Base-by-base conservation (phyloP, 2,888 invertebrate genomes). In the Dryomyza anilis region DNA sequence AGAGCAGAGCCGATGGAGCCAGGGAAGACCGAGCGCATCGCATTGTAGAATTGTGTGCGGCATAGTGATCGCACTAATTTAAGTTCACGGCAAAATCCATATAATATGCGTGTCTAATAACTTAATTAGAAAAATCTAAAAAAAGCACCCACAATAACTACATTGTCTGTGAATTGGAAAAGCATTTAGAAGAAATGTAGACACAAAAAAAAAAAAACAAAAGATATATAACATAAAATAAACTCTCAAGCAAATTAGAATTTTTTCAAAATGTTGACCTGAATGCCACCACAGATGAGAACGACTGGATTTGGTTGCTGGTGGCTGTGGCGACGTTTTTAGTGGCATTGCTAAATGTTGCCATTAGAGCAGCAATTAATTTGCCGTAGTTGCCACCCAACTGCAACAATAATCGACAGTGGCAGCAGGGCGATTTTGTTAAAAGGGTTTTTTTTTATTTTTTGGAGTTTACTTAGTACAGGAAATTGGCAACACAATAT, bases 21-120 rank as follows among this genome's bases (percentile, higher is more conserved):
- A n/a, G n/a, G n/a, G n/a, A n/a, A n/a, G n/a, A n/a, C n/a, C n/a
- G n/a, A n/a, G 39, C 39, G 3, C 39, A n/a, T 4, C 4, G 7
- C 3, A 12, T n/a, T n/a, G 39, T 12, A 39, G 39, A 5, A n/a
- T 7, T 39, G 39, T 39, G 39, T n/a, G 16, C 39, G 30, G 60
- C 23, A 16, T 39, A 52, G 7, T 6, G 33, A 55, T 19, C 14
- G 58, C 53, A 58, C 45, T 58, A 52, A 64, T 67, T 63, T 43
- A 59, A 67, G 60, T 36, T 63, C 57, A 36, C 62, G 60, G 56
- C 48, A 66, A 72, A 77, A 75, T 71, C 71, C 73, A 68, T 64
- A 45, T 64, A 67, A 60, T 68, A 74, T 50, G 71, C 75, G 72
- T 76, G 77, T 77, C 77, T 78, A 77, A 77, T 77, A 75, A 75